A percentile compares a stretch with the other conserved stretches of the same genome.
Evolutionary conservation across 2,888 invertebrate genomes (phyloP).

Genomic region (Nephrotoma guestfalica): DNA sequence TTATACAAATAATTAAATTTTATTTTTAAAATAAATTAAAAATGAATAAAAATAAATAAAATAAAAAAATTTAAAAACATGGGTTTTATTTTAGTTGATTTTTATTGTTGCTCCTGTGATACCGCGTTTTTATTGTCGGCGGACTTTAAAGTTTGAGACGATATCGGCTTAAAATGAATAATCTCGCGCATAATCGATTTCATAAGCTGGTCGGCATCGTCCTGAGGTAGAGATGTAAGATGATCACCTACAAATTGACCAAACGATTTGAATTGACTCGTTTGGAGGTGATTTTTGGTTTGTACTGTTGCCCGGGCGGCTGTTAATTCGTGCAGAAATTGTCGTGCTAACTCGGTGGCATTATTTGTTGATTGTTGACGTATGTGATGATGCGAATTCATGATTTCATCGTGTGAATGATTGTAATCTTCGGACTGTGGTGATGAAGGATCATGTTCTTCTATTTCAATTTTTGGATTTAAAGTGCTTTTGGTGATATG

Average conservation of each 20-base stretch:
- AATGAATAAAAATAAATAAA: neutral
- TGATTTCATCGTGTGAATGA: neutral
- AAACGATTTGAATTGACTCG: neutral
- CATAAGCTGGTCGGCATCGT: neutral
- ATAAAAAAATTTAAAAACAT: neutral
- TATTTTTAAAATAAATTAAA: neutral
- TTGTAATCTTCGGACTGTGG: neutral
- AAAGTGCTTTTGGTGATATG: neutral
- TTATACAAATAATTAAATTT: neutral
- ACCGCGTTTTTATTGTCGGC: neutral
- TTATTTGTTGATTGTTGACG: neutral
- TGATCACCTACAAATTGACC: conserved; percentile 3
- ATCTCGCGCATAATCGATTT: conserved; percentile 1
- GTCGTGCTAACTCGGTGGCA: neutral
- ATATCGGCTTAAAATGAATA: neutral
- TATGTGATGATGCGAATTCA: neutral
- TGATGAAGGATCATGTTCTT: neutral
- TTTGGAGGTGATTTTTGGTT: neutral
- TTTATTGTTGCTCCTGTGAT: neutral
- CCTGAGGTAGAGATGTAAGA: neutral
- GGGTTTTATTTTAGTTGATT: neutral
- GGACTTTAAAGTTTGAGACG: neutral
- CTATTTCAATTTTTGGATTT: neutral
- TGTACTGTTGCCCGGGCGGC: neutral
- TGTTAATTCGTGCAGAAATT: neutral